A percentile compares a stretch with the other conserved stretches of the same genome.
Conservation (phyloP, 2,888 invertebrate genomes). For the Azorinus chamasolen region DNA sequence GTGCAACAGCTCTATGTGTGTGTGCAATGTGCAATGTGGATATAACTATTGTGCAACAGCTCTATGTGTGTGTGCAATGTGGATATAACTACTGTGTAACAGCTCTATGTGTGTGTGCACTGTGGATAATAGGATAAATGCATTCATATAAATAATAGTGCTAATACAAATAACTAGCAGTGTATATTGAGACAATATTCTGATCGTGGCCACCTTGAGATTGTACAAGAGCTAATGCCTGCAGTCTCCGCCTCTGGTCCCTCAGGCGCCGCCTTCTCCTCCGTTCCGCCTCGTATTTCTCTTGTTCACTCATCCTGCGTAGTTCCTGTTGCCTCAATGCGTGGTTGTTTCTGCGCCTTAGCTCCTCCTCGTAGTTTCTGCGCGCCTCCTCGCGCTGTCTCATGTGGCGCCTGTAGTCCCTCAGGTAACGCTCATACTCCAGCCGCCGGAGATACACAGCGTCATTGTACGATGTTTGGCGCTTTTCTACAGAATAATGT, state of each 20-base stretch:
- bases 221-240: neutral
- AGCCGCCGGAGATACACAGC: conserved; percentile 37
- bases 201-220: too few species aligned
- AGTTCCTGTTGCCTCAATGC: conserved; percentile 38
- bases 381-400: conserved; percentile 26
- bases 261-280: neutral
- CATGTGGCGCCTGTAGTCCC: conserved; percentile 31
- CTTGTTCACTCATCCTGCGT: neutral
- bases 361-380: conserved; percentile 44
- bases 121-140: too few species aligned
- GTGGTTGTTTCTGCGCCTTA: conserved; percentile 35
- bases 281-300: conserved; percentile 25
- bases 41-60: too few species aligned
- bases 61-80: too few species aligned
- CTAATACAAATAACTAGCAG: too few species aligned
- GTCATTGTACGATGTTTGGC: conserved; percentile 50
- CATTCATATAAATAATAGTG: too few species aligned
- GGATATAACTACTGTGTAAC: too few species aligned
- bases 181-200: too few species aligned
- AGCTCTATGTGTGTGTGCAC: too few species aligned
- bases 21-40: too few species aligned
- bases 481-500: conserved; percentile 45
- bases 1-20: too few species aligned
- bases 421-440: conserved; percentile 52
- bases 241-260: conserved; percentile 4